Evolutionary conservation across 2,113 vertebrate species (phyloP).

Genomic region (Muscicapa adusta): DNA sequence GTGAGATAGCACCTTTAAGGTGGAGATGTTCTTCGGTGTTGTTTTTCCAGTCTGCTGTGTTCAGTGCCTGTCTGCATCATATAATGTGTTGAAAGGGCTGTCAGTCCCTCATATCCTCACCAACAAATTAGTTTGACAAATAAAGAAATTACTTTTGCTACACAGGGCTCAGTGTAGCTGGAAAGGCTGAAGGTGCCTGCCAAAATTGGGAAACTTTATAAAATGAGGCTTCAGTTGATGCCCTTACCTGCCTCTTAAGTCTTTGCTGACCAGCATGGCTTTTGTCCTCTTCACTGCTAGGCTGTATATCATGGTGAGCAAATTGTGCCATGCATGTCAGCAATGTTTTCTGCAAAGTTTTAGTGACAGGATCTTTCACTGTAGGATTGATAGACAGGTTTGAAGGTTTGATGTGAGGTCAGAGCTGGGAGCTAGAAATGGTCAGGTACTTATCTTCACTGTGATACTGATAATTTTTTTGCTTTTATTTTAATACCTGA

Average conservation of each 20-base stretch:
- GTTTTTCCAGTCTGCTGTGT: conserved; percentile 21
- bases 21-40: conserved; percentile 30
- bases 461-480: neutral
- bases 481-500: neutral
- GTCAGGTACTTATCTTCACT: neutral
- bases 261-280: neutral
- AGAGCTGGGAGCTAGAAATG: neutral
- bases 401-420: neutral
- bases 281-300: neutral
- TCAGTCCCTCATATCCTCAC: neutral
- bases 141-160: neutral
- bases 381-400: neutral
- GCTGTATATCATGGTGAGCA: neutral
- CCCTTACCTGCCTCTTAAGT: neutral
- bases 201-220: neutral
- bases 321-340: neutral
- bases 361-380: neutral
- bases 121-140: conserved; percentile 8
- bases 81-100: neutral
- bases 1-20: conserved; percentile 49
- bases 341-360: neutral
- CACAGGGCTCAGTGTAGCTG: neutral
- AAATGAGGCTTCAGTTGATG: neutral
- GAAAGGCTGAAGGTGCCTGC: neutral
- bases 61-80: neutral